phyloP scores from a whole-genome alignment of 1,140 invertebrate species.

The Tachypleus tridentatus region DNA sequence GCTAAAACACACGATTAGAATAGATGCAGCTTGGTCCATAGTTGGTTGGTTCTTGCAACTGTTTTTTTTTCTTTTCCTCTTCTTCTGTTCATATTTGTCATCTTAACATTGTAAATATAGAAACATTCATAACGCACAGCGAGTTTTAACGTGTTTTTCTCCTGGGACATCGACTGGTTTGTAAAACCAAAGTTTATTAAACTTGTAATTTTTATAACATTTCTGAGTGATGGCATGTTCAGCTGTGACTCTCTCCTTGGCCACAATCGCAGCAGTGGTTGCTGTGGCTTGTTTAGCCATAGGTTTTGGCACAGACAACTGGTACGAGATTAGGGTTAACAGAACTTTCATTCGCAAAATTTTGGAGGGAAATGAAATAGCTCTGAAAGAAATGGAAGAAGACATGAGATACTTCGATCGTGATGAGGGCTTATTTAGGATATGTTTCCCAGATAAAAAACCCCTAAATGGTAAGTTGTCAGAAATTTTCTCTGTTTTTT shows the following conservation, averaged over 20 bases:
- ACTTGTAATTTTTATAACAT: no score
- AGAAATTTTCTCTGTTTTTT: constrained; percentile 64
- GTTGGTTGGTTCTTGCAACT: no score
- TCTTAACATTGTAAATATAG: no score
- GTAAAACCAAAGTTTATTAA: no score
- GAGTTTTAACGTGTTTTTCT: no score
- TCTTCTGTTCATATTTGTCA: no score
- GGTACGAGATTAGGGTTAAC: constrained; percentile 82
- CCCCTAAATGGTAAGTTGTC: constrained; percentile 58
- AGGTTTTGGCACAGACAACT: constrained; percentile 89
- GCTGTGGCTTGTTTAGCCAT: constrained; percentile 79
- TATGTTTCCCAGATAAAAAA: constrained; percentile 74
- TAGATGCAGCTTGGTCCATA: no score
- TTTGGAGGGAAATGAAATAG: constrained; percentile 40
- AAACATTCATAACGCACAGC: no score
- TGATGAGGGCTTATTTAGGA: constrained; percentile 61
- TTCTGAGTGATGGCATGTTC: constrained; percentile 66
- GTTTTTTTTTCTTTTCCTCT: no score
- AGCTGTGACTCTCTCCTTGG: constrained; percentile 82
- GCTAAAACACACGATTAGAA: no score
- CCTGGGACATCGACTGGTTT: no score
- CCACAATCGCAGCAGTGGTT: constrained; percentile 83
- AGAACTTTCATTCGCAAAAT: constrained; percentile 50
- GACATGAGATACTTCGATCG: constrained; percentile 27
- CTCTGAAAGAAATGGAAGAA: constrained; percentile 14